Percentiles rank a stretch among this genome's conserved stretches.
Evolutionary conservation across 2,797 vertebrate genomes (phyloP).

Genomic region (Pangasius sanitwongsei): DNA sequence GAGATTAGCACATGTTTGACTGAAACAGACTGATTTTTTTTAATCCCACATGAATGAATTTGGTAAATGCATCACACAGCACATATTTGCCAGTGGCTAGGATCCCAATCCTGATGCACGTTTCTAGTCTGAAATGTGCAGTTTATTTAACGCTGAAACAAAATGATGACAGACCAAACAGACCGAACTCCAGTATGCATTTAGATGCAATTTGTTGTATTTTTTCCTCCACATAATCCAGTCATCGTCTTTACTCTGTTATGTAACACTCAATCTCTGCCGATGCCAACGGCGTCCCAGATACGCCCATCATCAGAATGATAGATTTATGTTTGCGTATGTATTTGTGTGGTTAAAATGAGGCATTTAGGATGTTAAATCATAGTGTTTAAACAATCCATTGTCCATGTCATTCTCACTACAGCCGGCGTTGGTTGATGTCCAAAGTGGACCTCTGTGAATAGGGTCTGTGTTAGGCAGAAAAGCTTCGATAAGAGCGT

Average conservation of each 20-base stretch:
- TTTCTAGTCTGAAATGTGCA: background rate
- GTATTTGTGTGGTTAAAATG: background rate
- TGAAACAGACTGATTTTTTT: background rate
- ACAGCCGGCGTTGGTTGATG: background rate
- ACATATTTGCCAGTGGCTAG: background rate
- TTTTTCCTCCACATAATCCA: constrained; percentile 68
- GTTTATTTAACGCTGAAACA: background rate
- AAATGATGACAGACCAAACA: constrained; percentile 1
- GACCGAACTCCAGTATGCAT: constrained; percentile 65
- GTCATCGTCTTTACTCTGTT: constrained; percentile 72
- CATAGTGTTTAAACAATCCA: constrained; percentile 1
- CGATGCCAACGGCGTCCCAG: background rate
- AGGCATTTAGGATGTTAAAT: background rate
- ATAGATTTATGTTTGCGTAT: constrained; percentile 36
- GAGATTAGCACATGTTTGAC: background rate
- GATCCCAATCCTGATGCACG: background rate
- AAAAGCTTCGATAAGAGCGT: background rate
- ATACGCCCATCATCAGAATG: background rate
- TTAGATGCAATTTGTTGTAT: constrained; percentile 57
- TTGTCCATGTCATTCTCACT: background rate
- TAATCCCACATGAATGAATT: background rate
- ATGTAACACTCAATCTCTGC: constrained; percentile 62
- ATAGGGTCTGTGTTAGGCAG: background rate
- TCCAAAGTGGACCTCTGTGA: constrained; percentile 6
- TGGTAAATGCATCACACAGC: too few species aligned